Base-by-base conservation (phyloP, 2,113 vertebrate species). In the Oreochromis tanganicae region DNA sequence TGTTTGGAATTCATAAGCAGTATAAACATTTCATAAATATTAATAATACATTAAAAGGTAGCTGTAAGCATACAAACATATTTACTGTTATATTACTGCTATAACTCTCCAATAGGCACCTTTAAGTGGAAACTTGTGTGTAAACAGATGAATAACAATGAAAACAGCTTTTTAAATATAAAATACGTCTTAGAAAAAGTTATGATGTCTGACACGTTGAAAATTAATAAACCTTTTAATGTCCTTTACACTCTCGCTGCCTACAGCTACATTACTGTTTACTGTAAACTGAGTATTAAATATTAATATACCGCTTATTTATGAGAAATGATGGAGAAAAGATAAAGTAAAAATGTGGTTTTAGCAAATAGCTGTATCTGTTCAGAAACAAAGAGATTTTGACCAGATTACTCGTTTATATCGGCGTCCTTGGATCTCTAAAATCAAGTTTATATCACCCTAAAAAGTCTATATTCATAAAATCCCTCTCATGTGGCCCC, bases 401-500 rank as follows among this genome's bases (percentile, higher is more conserved):
- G 3, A 38, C 32, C n/a, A 52, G 3, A 82, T 21, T 43, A 9
- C 68, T 57, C 3, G 1, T 63, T 68, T 61, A 5, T 19, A 50
- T 32, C 16, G 13, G 8, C 6, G 3, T 21, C 10, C 57, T 78
- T 63, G 11, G 17, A 32, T 73, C 4, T 68, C n/a, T 21, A 73
- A 27, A 27, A 16, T 81, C 36, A 32, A 46, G 48, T 81, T 81
- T 61, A 71, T 43, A 11, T 10, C 13, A 8, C 5, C 14, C 12
- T 1, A 43, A 32, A 61, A 46, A 12, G 32, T 55, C 17, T 13
- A 55, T 24, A 63, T 34, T 21, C 29, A 27, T n/a, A n/a, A 83
- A 9, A 46, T 68, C 88, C 82, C 80, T 90, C 87, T 92, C 91
- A 41, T 87, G 84, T 90, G 89, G 85, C 56, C 90, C 81, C 61